These are phyloP conservation scores for Pseudeuparius sepicola DNA, from an alignment of 2,888 invertebrate species.

Conservation along the genomic window DNA sequence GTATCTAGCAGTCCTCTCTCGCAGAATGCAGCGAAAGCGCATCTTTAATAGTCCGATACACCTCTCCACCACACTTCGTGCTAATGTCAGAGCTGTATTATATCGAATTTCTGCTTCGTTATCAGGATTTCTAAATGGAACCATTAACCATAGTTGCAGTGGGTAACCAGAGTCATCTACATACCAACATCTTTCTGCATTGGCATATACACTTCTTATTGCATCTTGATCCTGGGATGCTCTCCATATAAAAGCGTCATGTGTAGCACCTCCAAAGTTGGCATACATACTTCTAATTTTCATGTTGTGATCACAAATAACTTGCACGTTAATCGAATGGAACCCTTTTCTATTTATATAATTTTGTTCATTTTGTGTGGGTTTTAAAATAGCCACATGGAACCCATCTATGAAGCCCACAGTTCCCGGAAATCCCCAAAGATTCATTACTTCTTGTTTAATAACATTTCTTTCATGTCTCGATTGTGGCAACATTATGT, in stretches of 20 bases:
- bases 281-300: slow-evolving; percentile 7
- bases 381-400: slow-evolving; percentile 3
- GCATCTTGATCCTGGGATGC: neutral
- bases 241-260: slow-evolving; percentile 10
- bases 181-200: slow-evolving; percentile 10
- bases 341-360: slow-evolving; percentile 9
- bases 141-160: slow-evolving; percentile 11
- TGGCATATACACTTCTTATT: neutral
- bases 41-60: slow-evolving; percentile 17
- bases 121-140: slow-evolving; percentile 9
- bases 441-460: slow-evolving; percentile 4
- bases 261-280: slow-evolving; percentile 7
- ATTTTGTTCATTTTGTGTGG: slow-evolving; percentile 4
- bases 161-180: slow-evolving; percentile 17
- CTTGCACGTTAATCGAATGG: slow-evolving; percentile 6
- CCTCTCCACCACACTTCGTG: slow-evolving; percentile 14
- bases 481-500: slow-evolving; percentile 4
- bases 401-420: slow-evolving; percentile 2
- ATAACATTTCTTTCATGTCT: neutral
- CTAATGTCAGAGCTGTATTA: no score
- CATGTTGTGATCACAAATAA: slow-evolving; percentile 8
- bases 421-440: slow-evolving; percentile 3
- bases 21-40: slow-evolving; percentile 13
- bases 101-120: no score
- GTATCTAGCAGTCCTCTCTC: slow-evolving; percentile 13